A percentile compares a stretch with the other conserved stretches of the same genome.
phyloP scores from a whole-genome alignment of 35 echinoderm and acorn worm genomes.

The Heliocidaris tuberculata region DNA sequence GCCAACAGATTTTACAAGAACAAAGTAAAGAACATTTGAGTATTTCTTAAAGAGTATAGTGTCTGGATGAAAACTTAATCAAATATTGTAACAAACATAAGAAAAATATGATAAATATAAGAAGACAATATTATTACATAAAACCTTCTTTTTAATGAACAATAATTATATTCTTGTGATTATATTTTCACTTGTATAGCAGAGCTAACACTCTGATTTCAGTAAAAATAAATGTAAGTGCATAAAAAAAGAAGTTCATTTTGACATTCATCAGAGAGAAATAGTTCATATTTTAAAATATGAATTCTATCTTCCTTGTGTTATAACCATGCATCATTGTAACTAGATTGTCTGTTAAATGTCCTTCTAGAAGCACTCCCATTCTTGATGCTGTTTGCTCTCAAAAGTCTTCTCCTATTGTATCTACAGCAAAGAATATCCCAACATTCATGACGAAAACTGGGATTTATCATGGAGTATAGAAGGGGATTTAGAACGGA shows the following conservation, averaged over 20 bases:
- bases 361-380: constrained; percentile 9
- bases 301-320: neutral
- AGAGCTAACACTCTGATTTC: neutral
- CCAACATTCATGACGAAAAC: constrained; percentile 82
- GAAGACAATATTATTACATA: too few species aligned
- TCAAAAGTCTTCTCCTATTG: constrained; percentile 32
- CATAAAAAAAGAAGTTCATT: too few species aligned
- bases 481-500: constrained; percentile 91
- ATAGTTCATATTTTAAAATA: neutral
- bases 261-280: neutral
- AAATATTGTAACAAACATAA: too few species aligned
- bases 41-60: too few species aligned
- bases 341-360: neutral
- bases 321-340: constrained; percentile 24
- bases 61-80: too few species aligned
- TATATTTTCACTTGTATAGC: neutral
- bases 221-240: too few species aligned
- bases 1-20: too few species aligned
- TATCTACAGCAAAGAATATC: constrained; percentile 70
- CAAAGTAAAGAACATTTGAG: too few species aligned
- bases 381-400: constrained; percentile 24
- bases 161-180: too few species aligned
- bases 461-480: constrained; percentile 88
- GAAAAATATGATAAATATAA: too few species aligned
- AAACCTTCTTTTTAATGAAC: too few species aligned